Evolutionary conservation across 2,888 invertebrate species (phyloP), one percentile per base, ranked within the genome.

Genomic region (Allophyes oxyacanthae): DNA sequence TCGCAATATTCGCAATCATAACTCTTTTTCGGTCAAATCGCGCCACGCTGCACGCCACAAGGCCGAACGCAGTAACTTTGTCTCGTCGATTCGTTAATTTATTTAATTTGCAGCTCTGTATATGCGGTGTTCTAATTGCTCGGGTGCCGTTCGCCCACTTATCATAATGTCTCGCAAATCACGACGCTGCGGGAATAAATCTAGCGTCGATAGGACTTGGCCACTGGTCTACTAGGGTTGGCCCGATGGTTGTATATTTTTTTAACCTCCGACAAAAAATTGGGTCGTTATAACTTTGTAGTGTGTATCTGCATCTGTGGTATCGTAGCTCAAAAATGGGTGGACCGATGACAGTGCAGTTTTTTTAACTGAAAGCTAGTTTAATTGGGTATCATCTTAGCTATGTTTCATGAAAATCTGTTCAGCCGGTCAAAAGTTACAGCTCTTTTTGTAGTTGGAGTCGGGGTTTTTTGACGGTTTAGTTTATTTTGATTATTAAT

Each of bases 141-240:
- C 78, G 81, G 79, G 77, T 81, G 86, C 87, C 86, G 84, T 81
- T 87, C 87, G 86, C 83, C 91, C 91, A 92, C 92, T 93, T 92
- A 92, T 93, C 92, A 92, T 93, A 92, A 91, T 89, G 91, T 88
- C 93, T 91, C 91, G 90, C 91, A 92, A 92, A 92, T 92, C 92
- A 92, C 87, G 83, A 84, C 82, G 77, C 76, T 66, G 77, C 74
- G 79, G 79, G 88, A 84, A 91, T 92, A 92, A 92, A 92, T 92
- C 89, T 87, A 83, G 64, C 71, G 76, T 83, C 86, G 86, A 89
- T 89, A 87, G 86, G 78, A 74, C 75, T 79, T 81, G 79, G 75
- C 73, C 72, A 70, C 75, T 65, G 66, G 57, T 50, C 64, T 34
- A 51, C 54, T 57, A 72, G 75, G 61, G 75, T 20, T 76, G 76